Evolutionary conservation across 1,140 invertebrate genomes (phyloP), one percentile per base, ranked within the genome.

Genomic region (Scaptodrosophila lebanonensis): DNA sequence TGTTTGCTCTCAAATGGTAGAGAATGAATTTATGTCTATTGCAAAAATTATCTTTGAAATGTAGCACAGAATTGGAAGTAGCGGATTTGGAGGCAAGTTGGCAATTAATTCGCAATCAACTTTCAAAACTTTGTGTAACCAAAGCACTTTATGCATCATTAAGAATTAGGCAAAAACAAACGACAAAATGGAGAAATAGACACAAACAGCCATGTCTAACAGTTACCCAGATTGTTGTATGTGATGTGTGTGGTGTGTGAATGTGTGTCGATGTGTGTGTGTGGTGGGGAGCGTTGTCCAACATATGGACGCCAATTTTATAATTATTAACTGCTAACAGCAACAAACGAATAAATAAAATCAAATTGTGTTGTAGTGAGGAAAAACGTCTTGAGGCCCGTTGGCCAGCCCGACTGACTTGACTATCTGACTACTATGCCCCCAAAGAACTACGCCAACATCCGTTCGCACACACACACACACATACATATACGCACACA

Each of bases 51-150:
- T n/a, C 15, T 44, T 11, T 22, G 30, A 27, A 43, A n/a, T n/a
- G n/a, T n/a, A n/a, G n/a, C n/a, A n/a, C n/a, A 48, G 29, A 33
- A 9, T 54, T 29, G 5, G 20, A 32, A 48, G 20, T 42, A 39
- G 22, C 35, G 38, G 30, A 43, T n/a, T n/a, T 12, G 36, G 40
- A 7, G 15, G 22, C 50, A 57, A 50, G 38, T 50, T 64, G 40
- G 69, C 69, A 82, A 82, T 82, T 82, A 82, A 82, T 82, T 82
- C 66, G 69, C 70, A 82, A 82, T 82, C 75, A 82, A 75, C 69
- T 82, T 82, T 75, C 68, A 70, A 79, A 73, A 82, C 39, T 64
- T 40, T 59, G 38, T 53, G 53, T 61, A 49, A 57, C 47, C 53
- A 20, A 65, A 75, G 51, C 73, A 69, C 75, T 79, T 79, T 82